Evolutionary conservation across 2,113 vertebrate species (phyloP), one percentile per base, ranked within the genome.

Genomic region (Alces alces): DNA sequence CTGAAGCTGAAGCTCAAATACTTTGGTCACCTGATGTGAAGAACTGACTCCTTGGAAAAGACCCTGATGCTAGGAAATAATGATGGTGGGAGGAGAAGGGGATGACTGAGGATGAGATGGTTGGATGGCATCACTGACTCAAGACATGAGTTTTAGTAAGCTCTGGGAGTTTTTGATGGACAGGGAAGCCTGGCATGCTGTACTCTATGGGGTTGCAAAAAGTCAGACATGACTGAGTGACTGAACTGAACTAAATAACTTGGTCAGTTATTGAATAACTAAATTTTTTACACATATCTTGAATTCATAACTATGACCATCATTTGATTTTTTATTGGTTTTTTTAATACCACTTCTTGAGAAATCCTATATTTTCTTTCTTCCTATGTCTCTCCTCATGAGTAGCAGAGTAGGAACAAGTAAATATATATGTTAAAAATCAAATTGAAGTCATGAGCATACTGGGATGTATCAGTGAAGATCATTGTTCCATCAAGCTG

Each of bases 351-450:
- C 11, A 43, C 54, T 54, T 82, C 17, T 61, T 90, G 30, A 80
- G 19, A n/a, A 52, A 36, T 47, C 2, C 6, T 14, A 55, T 15
- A n/a, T 43, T 3, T 60, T 57, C 13, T 33, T 86, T 66, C 23
- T 27, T 64, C 6, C 5, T 50, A 54, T 27, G 39, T 91, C 6
- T 55, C 10, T 87, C 15, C 25, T 57, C 7, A 60, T 84, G 54
- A 6, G 2, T 33, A 83, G 1, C 8, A 70, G 16, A 4, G 36
- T 73, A 80, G 6, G 1, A 5, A 13, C 0, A 61, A 70, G 28
- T 54, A 79, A 91, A 79, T 50, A 66, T 73, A 39, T 28, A 36
- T 7, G 66, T 39, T 86, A 47, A 92, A 91, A 94, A 58, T 2
- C 2, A 88, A 89, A 45, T 13, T 60, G 10, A 79, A 64, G 2